Evolutionary conservation across 2,113 vertebrate genomes (phyloP).

Genomic region (Cisticola juncidis): DNA sequence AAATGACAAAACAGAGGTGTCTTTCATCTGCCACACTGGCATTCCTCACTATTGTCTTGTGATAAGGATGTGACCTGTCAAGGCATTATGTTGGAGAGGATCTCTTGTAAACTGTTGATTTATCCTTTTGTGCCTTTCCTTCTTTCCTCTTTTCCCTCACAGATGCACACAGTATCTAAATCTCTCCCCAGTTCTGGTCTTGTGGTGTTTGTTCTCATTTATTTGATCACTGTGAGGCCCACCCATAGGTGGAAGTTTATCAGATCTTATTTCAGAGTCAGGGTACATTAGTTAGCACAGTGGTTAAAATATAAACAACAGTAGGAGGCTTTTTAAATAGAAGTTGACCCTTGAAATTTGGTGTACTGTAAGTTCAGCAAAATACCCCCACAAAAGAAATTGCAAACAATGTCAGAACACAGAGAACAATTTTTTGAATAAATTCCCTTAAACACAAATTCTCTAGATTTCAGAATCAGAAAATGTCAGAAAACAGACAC

Average conservation of each 20-base stretch:
- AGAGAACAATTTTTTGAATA: neutral
- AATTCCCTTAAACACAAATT: neutral
- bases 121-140: neutral
- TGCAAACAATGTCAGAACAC: neutral
- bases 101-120: neutral
- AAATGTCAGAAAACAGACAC: neutral
- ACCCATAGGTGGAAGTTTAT: constrained; percentile 39
- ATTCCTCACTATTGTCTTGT: neutral
- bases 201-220: constrained; percentile 42
- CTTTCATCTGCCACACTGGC: neutral
- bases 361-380: constrained; percentile 47
- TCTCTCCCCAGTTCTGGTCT: neutral
- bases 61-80: neutral
- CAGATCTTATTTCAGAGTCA: constrained; percentile 56
- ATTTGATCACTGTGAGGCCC: constrained; percentile 35
- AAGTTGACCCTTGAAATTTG: constrained; percentile 60
- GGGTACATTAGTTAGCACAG: constrained; percentile 45
- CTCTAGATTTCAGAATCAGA: neutral
- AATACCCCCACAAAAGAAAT: neutral
- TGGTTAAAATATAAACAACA: constrained; percentile 66
- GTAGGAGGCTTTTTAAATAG: constrained; percentile 52
- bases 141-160: neutral
- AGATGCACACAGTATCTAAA: neutral
- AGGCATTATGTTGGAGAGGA: neutral
- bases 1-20: neutral